Conservation (phyloP, 2,888 invertebrate species). For the Hypolimnas misippus region DNA sequence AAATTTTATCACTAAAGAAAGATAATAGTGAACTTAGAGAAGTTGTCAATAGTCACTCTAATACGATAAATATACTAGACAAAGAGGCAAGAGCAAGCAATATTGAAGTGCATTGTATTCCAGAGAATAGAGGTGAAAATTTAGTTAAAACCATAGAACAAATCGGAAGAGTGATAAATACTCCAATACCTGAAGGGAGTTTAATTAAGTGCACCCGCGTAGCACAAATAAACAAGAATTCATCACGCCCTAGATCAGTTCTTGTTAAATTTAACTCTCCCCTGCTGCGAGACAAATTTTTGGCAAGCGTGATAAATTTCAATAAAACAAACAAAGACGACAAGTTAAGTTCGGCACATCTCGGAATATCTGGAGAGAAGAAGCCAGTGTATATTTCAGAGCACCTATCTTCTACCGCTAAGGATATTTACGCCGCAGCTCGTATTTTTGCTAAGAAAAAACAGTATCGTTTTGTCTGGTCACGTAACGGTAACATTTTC, state of each 20-base stretch:
- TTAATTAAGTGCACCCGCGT: too few relatives aligned
- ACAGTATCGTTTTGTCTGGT: constrained; percentile 17
- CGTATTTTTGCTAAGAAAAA: constrained; percentile 18
- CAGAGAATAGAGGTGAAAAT: constrained; percentile 15
- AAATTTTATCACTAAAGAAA: too few relatives aligned
- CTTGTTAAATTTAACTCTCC: constrained; percentile 11
- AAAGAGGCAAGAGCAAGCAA: too few relatives aligned
- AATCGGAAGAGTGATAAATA: constrained; percentile 14
- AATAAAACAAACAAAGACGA: not conserved
- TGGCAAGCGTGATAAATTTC: not conserved
- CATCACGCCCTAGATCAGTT: constrained; percentile 8
- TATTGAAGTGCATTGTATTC: constrained; percentile 12
- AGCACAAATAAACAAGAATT: constrained; percentile 16
- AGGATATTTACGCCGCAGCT: constrained; percentile 17
- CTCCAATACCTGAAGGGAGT: too few relatives aligned
- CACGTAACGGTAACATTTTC: constrained; percentile 13
- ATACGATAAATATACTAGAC: too few relatives aligned
- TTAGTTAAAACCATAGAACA: constrained; percentile 14
- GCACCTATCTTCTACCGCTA: constrained; percentile 9
- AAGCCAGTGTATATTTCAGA: constrained; percentile 10
- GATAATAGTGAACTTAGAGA: too few relatives aligned
- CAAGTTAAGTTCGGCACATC: not conserved
- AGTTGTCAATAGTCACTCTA: too few relatives aligned
- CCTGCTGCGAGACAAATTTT: not conserved
- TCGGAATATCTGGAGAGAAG: constrained; percentile 13